Conservation (phyloP, 2,113 vertebrate species). For the Gymnobelideus leadbeateri region DNA sequence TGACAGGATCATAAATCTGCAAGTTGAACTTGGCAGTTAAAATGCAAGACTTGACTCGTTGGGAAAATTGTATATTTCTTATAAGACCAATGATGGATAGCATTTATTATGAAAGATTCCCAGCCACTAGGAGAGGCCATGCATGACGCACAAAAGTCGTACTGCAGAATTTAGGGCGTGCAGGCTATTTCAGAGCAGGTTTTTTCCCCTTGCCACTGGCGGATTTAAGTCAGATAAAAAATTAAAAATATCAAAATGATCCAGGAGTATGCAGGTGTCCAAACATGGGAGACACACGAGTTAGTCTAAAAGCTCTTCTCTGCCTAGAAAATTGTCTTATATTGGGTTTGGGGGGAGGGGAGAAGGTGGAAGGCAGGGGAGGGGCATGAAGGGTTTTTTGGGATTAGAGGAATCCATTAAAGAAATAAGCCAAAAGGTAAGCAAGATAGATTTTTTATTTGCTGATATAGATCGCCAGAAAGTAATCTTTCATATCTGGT, state of each 20-base stretch:
- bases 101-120: slow-evolving; percentile 14
- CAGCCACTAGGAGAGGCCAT: neutral
- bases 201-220: neutral
- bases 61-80: slow-evolving; percentile 18
- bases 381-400: neutral
- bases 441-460: slow-evolving; percentile 12
- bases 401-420: neutral
- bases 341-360: neutral
- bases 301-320: neutral
- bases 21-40: slow-evolving; percentile 25
- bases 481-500: slow-evolving; percentile 11
- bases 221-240: neutral
- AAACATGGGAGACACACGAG: neutral
- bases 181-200: neutral
- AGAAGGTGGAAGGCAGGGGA: neutral
- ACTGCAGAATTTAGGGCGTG: neutral
- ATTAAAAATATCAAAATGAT: neutral
- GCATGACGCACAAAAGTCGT: neutral
- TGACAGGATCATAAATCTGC: neutral
- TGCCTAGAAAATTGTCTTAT: neutral
- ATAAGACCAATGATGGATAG: slow-evolving; percentile 14
- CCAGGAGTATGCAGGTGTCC: neutral
- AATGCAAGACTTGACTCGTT: neutral
- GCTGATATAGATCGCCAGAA: slow-evolving; percentile 1
- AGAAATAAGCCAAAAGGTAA: neutral